Conservation (phyloP, 2,888 invertebrate species). For the Mongoloraphidia duomilia region DNA sequence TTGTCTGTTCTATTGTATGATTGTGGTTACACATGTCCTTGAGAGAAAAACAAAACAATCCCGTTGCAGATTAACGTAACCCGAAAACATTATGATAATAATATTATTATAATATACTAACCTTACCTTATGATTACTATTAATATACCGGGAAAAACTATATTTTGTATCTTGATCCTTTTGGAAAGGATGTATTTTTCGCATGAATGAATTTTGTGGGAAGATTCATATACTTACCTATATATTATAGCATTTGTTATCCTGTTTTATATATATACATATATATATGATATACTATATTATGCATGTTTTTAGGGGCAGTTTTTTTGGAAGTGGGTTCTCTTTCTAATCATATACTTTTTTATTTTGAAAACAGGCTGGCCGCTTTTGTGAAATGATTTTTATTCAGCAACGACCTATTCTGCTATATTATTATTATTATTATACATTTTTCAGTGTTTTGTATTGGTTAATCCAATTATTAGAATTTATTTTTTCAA, state of each 20-base stretch:
- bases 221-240: too few relatives aligned
- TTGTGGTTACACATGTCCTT: conserved; percentile 15
- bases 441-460: conserved; percentile 13
- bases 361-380: conserved; percentile 20
- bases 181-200: too few relatives aligned
- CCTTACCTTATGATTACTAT: too few relatives aligned
- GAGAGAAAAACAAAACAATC: conserved; percentile 9
- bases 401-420: conserved; percentile 31
- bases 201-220: too few relatives aligned
- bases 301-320: conserved; percentile 2
- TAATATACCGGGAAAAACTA: too few relatives aligned
- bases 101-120: background rate
- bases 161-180: too few relatives aligned
- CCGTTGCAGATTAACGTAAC: conserved; percentile 1
- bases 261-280: conserved; percentile 21
- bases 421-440: conserved; percentile 26
- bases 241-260: too few relatives aligned
- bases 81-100: background rate
- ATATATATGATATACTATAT: conserved; percentile 14
- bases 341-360: background rate
- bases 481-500: too few relatives aligned
- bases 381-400: conserved; percentile 24
- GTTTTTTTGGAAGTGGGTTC: conserved; percentile 5
- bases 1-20: conserved; percentile 17
- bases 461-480: conserved; percentile 7